Percentiles rank a stretch among this genome's conserved stretches.
Conservation (phyloP, 2,888 invertebrate genomes). For the Corbicula japonica region DNA sequence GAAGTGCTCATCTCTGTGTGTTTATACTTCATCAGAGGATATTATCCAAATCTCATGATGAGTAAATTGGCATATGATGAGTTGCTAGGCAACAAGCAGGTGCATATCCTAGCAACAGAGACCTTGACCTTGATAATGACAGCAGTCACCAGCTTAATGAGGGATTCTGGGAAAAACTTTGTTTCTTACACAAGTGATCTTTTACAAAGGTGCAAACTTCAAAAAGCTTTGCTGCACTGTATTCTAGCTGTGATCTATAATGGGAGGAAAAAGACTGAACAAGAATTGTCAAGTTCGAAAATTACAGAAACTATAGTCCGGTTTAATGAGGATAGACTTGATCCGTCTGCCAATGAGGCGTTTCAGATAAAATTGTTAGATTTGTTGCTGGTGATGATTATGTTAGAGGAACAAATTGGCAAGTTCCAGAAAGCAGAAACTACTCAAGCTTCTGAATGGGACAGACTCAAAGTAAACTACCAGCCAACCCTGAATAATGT, state of each 20-base stretch:
- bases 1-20: slow-evolving; percentile 92
- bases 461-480: slow-evolving; percentile 80
- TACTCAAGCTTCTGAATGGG: slow-evolving; percentile 85
- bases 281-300: slow-evolving; percentile 85
- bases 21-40: slow-evolving; percentile 93
- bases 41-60: slow-evolving; percentile 90
- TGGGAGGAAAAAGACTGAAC: slow-evolving; percentile 63
- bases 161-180: slow-evolving; percentile 92
- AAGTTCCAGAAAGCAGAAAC: slow-evolving; percentile 70
- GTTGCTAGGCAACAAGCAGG: slow-evolving; percentile 90
- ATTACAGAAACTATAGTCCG: slow-evolving; percentile 92
- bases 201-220: slow-evolving; percentile 92
- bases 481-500: slow-evolving; percentile 78
- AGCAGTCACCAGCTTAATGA: slow-evolving; percentile 91
- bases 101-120: slow-evolving; percentile 90
- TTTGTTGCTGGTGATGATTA: slow-evolving; percentile 91
- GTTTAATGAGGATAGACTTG: slow-evolving; percentile 89
- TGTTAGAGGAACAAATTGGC: slow-evolving; percentile 91
- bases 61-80: slow-evolving; percentile 90
- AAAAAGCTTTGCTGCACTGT: slow-evolving; percentile 94
- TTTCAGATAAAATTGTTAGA: slow-evolving; percentile 87
- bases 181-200: slow-evolving; percentile 92
- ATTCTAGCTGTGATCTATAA: slow-evolving; percentile 92
- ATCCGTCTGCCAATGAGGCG: slow-evolving; percentile 81
- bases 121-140: slow-evolving; percentile 91